Conservation (phyloP, 2,888 invertebrate genomes). For the Meghimatium bilineatum region DNA sequence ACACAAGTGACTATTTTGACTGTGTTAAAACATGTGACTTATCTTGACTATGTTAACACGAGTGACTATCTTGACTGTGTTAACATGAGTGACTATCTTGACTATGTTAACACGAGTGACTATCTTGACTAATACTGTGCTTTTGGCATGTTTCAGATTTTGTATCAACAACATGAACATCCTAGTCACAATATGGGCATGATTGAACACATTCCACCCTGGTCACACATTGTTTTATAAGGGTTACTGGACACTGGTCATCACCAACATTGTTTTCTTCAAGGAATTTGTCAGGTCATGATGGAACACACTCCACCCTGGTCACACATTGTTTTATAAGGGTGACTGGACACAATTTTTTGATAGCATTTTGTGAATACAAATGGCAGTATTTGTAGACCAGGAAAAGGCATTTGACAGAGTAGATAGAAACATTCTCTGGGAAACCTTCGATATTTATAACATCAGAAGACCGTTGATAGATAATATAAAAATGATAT, state of each 20-base stretch:
- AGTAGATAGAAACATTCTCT: too few relatives aligned
- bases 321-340: slow-evolving; percentile 32
- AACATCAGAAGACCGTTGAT: too few relatives aligned
- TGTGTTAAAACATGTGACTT: too few relatives aligned
- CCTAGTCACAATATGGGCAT: slow-evolving; percentile 36
- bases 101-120: background rate
- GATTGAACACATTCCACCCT: slow-evolving; percentile 37
- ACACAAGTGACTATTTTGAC: background rate
- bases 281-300: too few relatives aligned
- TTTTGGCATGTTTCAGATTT: slow-evolving; percentile 11
- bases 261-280: background rate
- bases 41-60: too few relatives aligned
- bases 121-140: background rate
- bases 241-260: background rate
- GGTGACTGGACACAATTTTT: too few relatives aligned
- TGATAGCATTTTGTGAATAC: too few relatives aligned
- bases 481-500: too few relatives aligned
- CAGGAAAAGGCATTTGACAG: too few relatives aligned
- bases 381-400: too few relatives aligned
- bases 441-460: too few relatives aligned
- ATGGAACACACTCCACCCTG: slow-evolving; percentile 36
- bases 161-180: slow-evolving; percentile 31
- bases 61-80: too few relatives aligned
- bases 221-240: slow-evolving; percentile 36
- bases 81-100: background rate